These are phyloP conservation scores for Ancistrus triradiatus DNA, from an alignment of 2,113 vertebrate genomes.

Conservation along the genomic window DNA sequence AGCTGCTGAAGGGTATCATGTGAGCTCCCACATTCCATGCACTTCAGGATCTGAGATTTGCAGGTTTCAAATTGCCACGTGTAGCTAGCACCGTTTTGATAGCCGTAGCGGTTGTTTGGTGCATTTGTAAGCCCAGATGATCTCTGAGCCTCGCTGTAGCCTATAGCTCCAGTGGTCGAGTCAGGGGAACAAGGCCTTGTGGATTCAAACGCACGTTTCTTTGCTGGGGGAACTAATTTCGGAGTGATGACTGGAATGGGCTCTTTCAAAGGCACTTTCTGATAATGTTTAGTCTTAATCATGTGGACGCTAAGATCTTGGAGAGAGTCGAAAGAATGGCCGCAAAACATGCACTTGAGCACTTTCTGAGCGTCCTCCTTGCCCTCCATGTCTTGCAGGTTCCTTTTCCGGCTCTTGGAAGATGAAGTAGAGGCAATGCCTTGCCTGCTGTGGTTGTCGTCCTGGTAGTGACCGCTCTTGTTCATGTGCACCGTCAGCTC, in stretches of 20 bases:
- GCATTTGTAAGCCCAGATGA: slow-evolving; percentile 65
- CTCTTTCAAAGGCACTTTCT: slow-evolving; percentile 99
- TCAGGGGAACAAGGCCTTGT: slow-evolving; percentile 92
- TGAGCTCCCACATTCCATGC: slow-evolving; percentile 98
- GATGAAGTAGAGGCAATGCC: slow-evolving; percentile 82
- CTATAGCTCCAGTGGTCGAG: slow-evolving; percentile 84
- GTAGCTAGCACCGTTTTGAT: slow-evolving; percentile 96
- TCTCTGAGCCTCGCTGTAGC: slow-evolving; percentile 80
- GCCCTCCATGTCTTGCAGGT: slow-evolving; percentile 90
- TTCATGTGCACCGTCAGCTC: slow-evolving; percentile 97
- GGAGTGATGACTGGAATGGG: slow-evolving; percentile 89
- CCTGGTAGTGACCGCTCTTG: slow-evolving; percentile 94
- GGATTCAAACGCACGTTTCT: slow-evolving; percentile 89
- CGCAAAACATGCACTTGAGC: slow-evolving; percentile 97
- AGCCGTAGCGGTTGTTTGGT: slow-evolving; percentile 90
- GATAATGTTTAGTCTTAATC: slow-evolving; percentile 99
- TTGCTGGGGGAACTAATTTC: slow-evolving; percentile 87
- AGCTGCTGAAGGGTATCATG: slow-evolving; percentile 96
- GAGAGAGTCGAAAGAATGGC: slow-evolving; percentile 95
- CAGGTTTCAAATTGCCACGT: slow-evolving; percentile 99
- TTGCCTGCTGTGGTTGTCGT: slow-evolving; percentile 92
- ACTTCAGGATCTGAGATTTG: slow-evolving; percentile 97
- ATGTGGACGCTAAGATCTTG: slow-evolving; percentile 98
- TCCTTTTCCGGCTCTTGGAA: slow-evolving; percentile 88
- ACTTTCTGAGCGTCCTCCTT: slow-evolving; percentile 97